A percentile compares a stretch with the other conserved stretches of the same genome.
Evolutionary conservation across 2,888 invertebrate genomes (phyloP).

Genomic region (Sturmia bella): DNA sequence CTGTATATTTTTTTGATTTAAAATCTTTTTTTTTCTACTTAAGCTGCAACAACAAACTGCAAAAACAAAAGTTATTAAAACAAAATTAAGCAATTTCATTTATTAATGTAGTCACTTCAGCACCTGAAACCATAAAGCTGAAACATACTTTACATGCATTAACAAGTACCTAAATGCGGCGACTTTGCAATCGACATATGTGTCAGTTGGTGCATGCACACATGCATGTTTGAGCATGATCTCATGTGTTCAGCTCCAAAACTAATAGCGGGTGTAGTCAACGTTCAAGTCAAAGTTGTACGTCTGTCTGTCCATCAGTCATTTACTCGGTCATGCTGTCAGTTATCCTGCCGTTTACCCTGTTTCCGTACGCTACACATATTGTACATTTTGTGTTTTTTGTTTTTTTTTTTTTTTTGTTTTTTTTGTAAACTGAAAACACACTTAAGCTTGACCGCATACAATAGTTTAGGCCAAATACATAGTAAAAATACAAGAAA

Average conservation of each 20-base stretch:
- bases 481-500: conserved; percentile 22
- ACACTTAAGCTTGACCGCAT: neutral
- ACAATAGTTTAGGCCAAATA: conserved; percentile 13
- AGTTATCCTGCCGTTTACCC: neutral
- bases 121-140: conserved; percentile 66
- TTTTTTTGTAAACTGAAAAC: conserved; percentile 35
- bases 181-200: neutral
- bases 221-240: neutral
- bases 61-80: conserved; percentile 44
- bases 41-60: conserved; percentile 43
- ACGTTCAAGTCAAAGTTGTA: conserved; percentile 30
- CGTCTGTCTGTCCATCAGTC: conserved; percentile 29
- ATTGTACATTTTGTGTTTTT: too few species aligned
- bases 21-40: neutral
- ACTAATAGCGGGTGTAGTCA: conserved; percentile 54
- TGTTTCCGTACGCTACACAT: conserved; percentile 14
- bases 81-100: conserved; percentile 68
- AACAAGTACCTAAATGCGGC: conserved; percentile 43
- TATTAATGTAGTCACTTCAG: conserved; percentile 67
- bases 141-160: conserved; percentile 21
- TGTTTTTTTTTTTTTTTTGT: neutral
- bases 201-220: conserved; percentile 9
- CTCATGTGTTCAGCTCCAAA: neutral
- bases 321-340: conserved; percentile 8
- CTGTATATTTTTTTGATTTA: conserved; percentile 25